Evolutionary conservation across 2,797 vertebrate genomes (phyloP).

Genomic region (Microctenopoma lineatum): DNA sequence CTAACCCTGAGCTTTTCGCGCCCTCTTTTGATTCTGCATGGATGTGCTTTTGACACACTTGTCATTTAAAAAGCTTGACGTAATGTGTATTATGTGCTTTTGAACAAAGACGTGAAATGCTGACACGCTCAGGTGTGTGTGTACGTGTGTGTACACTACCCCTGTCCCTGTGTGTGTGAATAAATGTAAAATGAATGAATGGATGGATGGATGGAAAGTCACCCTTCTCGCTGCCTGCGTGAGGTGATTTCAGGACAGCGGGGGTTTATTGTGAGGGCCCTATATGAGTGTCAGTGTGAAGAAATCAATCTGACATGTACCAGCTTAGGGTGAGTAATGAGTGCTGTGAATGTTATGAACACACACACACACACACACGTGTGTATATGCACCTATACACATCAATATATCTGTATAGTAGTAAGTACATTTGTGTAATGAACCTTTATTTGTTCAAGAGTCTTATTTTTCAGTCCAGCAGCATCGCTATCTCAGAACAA

Average conservation of each 20-base stretch:
- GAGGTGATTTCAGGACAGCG: conserved; percentile 30
- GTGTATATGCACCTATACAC: too few relatives aligned
- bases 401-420: too few relatives aligned
- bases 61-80: neutral
- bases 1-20: neutral
- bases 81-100: neutral
- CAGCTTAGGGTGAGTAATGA: conserved; percentile 20
- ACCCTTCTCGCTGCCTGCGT: conserved; percentile 7
- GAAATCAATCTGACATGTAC: conserved; percentile 42
- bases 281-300: conserved; percentile 32
- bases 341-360: neutral
- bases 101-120: neutral
- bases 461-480: conserved; percentile 15
- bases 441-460: neutral
- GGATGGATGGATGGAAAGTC: conserved; percentile 20
- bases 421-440: too few relatives aligned
- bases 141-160: neutral
- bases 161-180: neutral
- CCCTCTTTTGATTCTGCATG: neutral
- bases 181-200: conserved; percentile 19
- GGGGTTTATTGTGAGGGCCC: conserved; percentile 30
- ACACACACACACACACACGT: neutral
- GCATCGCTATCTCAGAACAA: conserved; percentile 27
- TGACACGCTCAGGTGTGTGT: neutral
- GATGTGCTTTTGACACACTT: neutral